Percentiles rank a stretch among this genome's conserved stretches.
These are phyloP conservation scores for Potorous gilbertii DNA, from an alignment of 2,797 vertebrate genomes.

Conservation along the genomic window DNA sequence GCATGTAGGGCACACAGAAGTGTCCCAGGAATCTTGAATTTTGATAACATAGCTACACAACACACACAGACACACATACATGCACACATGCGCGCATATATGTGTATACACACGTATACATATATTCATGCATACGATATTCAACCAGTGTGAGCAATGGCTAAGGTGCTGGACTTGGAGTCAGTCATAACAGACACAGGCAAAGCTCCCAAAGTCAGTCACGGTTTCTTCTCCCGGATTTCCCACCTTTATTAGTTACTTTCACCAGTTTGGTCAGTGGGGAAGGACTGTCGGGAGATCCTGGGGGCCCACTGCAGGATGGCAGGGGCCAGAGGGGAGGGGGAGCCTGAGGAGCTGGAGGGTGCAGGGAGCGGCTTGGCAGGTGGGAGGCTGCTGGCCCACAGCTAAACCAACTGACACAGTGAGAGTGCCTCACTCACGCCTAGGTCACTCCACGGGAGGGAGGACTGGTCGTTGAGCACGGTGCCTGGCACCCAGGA, in stretches of 20 bases:
- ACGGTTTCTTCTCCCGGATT: neutral
- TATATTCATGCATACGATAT: too few relatives aligned
- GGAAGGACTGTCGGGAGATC: neutral
- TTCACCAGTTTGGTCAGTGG: neutral
- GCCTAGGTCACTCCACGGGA: neutral
- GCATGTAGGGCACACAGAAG: neutral
- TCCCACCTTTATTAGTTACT: neutral
- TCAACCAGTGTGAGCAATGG: neutral
- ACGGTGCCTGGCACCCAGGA: neutral
- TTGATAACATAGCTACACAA: neutral
- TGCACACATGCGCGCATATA: too few relatives aligned
- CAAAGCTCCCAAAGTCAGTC: neutral
- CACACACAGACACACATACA: accelerated
- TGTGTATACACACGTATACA: too few relatives aligned
- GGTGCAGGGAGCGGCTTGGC: neutral
- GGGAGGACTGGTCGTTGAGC: neutral
- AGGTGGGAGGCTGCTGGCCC: too few relatives aligned
- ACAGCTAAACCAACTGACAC: neutral
- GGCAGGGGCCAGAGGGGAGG: neutral
- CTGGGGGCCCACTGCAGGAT: neutral
- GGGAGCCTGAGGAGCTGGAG: neutral
- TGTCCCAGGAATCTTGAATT: neutral
- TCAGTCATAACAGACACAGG: too few relatives aligned
- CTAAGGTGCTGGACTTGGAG: neutral
- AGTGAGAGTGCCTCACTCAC: too few relatives aligned